Percentiles rank a stretch among this genome's conserved stretches.
phyloP scores from a whole-genome alignment of 2,888 invertebrate species.

The Nephrotoma appendiculata region DNA sequence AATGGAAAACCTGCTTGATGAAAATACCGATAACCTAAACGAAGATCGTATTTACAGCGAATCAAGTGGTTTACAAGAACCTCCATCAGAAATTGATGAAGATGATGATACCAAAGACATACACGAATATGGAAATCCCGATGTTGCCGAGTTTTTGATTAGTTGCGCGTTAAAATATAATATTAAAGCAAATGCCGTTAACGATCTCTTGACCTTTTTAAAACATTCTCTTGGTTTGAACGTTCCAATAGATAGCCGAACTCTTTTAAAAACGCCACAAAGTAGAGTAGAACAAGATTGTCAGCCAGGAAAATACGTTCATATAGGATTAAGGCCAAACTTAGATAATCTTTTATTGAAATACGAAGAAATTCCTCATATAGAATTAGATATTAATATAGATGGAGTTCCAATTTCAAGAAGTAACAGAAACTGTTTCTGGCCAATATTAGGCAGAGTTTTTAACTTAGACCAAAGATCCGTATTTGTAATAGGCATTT shows the following conservation, averaged over 20 bases:
- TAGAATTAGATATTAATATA: slow-evolving; percentile 7
- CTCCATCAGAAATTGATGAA: background rate
- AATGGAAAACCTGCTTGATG: no score
- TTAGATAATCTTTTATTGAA: background rate
- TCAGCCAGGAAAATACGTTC: background rate
- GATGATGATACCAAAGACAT: background rate
- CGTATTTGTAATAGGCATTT: background rate
- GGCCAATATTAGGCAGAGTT: slow-evolving; percentile 1
- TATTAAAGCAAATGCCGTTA: background rate
- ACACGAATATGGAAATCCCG: background rate
- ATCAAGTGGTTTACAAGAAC: background rate
- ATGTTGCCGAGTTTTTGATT: background rate
- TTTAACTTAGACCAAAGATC: background rate
- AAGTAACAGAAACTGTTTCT: slow-evolving; percentile 5
- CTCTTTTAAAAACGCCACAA: background rate
- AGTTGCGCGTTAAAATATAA: background rate
- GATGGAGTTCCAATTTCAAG: slow-evolving; percentile 8
- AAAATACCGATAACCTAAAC: no score
- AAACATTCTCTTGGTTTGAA: background rate
- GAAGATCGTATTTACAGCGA: background rate
- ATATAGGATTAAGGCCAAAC: background rate
- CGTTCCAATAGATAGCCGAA: background rate
- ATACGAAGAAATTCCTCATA: background rate
- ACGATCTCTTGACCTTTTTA: no score
- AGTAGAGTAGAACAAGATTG: background rate